phyloP scores from a whole-genome alignment of 2,888 invertebrate genomes.

The Drosophila eohydei region DNA sequence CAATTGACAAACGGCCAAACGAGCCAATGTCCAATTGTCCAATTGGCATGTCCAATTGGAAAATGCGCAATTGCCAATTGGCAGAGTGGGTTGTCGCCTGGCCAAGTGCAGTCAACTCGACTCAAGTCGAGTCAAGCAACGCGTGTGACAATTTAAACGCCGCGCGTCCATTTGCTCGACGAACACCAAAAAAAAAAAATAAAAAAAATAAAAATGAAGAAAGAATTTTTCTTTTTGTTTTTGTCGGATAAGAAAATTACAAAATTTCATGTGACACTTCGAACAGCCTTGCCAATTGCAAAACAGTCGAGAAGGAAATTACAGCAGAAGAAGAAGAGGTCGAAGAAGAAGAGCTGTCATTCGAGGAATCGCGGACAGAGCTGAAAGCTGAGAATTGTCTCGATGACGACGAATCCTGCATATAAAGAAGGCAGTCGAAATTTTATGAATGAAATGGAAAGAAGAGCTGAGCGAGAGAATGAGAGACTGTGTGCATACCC shows the following conservation, averaged over 20 bases:
- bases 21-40: constrained; percentile 13
- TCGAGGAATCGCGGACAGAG: constrained; percentile 22
- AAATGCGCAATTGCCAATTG: constrained; percentile 18
- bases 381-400: constrained; percentile 12
- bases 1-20: constrained; percentile 40
- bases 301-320: constrained; percentile 28
- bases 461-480: background rate
- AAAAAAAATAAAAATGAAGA: background rate
- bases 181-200: constrained; percentile 31
- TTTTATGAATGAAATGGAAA: constrained; percentile 37
- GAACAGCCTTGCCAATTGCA: constrained; percentile 45
- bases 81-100: constrained; percentile 11
- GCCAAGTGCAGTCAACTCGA: background rate
- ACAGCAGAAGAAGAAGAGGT: background rate
- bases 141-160: constrained; percentile 72
- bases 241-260: constrained; percentile 77
- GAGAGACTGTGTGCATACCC: background rate
- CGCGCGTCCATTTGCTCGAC: constrained; percentile 33
- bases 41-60: constrained; percentile 14
- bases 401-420: constrained; percentile 11
- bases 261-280: constrained; percentile 80
- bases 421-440: constrained; percentile 11
- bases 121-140: constrained; percentile 8
- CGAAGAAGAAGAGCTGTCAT: constrained; percentile 20
- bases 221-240: constrained; percentile 6